Conservation (phyloP, 2,113 vertebrate genomes). For the Aspidoscelis tigris region DNA sequence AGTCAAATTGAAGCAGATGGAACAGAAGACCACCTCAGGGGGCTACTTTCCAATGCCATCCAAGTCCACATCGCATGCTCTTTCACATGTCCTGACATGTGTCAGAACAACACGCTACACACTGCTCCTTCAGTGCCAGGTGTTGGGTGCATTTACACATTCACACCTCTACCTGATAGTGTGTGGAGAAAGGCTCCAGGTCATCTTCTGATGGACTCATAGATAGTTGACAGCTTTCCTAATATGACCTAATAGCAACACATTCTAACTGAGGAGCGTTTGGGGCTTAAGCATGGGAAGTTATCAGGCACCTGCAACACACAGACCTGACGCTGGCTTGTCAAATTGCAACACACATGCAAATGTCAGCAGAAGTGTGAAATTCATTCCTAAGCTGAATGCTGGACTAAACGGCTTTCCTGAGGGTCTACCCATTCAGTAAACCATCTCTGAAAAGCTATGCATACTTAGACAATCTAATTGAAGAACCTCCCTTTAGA, state of each 20-base stretch:
- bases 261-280: background rate
- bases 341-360: background rate
- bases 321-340: background rate
- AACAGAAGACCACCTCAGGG: background rate
- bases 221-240: conserved; percentile 9
- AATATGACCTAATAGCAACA: conserved; percentile 15
- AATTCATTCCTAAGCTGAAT: background rate
- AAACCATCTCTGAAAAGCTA: background rate
- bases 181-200: background rate
- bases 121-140: background rate
- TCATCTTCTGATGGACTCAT: background rate
- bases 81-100: conserved; percentile 12
- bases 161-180: background rate
- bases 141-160: background rate
- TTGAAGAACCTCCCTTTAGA: no score
- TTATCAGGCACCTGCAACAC: background rate
- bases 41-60: background rate
- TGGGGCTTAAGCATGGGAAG: background rate
- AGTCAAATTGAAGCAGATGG: background rate
- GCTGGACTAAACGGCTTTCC: background rate
- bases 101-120: background rate
- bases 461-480: background rate
- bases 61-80: background rate
- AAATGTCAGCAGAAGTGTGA: background rate
- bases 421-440: background rate